Evolutionary conservation across 2,113 vertebrate species (phyloP), one percentile per base, ranked within the genome.

Genomic region (Hypanus sabinus): DNA sequence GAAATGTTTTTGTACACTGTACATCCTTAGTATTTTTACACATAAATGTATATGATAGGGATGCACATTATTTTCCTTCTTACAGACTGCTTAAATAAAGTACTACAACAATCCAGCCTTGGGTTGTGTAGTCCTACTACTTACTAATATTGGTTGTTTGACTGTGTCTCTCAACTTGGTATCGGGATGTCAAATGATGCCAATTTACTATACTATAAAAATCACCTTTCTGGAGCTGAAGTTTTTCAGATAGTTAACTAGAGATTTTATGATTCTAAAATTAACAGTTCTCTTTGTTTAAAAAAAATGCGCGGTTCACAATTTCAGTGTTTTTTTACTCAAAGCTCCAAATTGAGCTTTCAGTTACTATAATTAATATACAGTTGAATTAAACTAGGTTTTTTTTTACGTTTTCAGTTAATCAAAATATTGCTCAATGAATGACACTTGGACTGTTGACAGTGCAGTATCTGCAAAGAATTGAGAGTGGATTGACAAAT

Each of bases 1-100:
- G 97, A 98, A 96, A 97, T 97, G 97, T 97, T 98, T 99, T 98
- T 98, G 98, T 98, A 99, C 97, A 97, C 97, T 98, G 98, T 98
- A 97, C 98, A 98, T 98, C 98, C 97, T 98, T 98, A 98, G 98
- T 98, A 98, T 98, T 98, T 99, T 98, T 98, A 99, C 98, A 98
- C 97, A 95, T 98, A 95, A 96, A 97, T 96, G 97, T 97, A 98
- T 98, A 97, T 97, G 97, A 98, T 97, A 98, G 98, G 98, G 98
- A 98, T 97, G 97, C 97, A 98, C 98, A 97, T 98, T 98, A 98
- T 98, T 98, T 98, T 97, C 98, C 98, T 98, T 98, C 97, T 97
- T 98, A 98, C 98, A 97, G 98, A 99, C 97, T 96, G 98, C 98
- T 98, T 98, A 97, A 99, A 99, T 99, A 99, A 99, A 99, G 98